Conservation (phyloP, 2,113 vertebrate genomes). For the Pygoscelis antarcticus region DNA sequence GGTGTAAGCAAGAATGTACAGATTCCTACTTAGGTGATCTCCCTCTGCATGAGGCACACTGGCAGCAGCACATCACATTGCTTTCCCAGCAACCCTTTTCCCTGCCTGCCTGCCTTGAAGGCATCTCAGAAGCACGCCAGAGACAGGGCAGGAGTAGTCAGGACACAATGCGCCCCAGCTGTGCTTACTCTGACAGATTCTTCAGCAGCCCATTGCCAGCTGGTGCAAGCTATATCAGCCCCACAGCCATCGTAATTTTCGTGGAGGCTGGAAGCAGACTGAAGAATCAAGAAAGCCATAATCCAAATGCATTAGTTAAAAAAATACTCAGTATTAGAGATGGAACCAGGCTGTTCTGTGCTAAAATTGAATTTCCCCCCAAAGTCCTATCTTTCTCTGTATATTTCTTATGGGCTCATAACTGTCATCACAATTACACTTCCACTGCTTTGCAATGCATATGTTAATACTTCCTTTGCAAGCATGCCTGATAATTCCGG, state of each 20-base stretch:
- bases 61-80: neutral
- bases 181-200: neutral
- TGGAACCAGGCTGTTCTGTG: conserved; percentile 10
- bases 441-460: conserved; percentile 6
- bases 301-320: conserved; percentile 5
- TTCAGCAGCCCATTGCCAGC: neutral
- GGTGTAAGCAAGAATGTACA: neutral
- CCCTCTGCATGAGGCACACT: neutral
- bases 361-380: conserved; percentile 49
- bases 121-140: neutral
- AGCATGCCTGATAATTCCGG: conserved; percentile 35
- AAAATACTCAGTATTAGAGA: neutral
- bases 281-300: conserved; percentile 14
- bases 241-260: conserved; percentile 3
- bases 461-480: conserved; percentile 41
- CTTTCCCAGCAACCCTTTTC: neutral
- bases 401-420: conserved; percentile 31
- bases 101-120: neutral
- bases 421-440: conserved; percentile 6
- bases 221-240: conserved; percentile 16
- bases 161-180: neutral
- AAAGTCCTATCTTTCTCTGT: conserved; percentile 16
- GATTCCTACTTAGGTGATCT: neutral
- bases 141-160: neutral
- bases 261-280: neutral